phyloP scores from a whole-genome alignment of 92 coral and sea anemone species.

The Porites lobata region DNA sequence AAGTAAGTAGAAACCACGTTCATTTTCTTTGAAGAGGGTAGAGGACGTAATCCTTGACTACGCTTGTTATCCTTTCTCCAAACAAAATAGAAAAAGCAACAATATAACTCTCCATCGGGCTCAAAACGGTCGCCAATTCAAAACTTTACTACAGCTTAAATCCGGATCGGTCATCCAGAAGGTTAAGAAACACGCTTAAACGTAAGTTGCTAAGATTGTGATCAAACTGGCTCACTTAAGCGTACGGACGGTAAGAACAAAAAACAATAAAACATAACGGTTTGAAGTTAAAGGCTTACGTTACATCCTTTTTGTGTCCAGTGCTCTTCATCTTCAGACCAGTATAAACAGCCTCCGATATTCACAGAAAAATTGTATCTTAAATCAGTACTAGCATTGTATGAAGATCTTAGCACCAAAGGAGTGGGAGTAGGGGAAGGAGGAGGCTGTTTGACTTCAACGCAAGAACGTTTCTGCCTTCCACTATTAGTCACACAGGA shows the following conservation, averaged over 20 bases:
- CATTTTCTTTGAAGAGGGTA: too few relatives aligned
- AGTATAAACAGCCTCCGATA: conserved; percentile 78
- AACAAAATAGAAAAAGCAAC: background rate
- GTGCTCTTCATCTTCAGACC: conserved; percentile 57
- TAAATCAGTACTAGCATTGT: conserved; percentile 59
- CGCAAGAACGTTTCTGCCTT: conserved; percentile 75
- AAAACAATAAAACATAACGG: background rate
- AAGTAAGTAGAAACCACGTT: too few relatives aligned
- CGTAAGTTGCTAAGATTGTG: too few relatives aligned
- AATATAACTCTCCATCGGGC: background rate
- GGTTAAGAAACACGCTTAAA: too few relatives aligned
- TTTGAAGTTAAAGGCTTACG: conserved; percentile 37
- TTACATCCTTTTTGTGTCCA: conserved; percentile 81
- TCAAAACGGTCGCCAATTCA: background rate
- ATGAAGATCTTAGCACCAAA: conserved; percentile 31
- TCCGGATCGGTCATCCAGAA: too few relatives aligned
- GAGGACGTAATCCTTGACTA: too few relatives aligned
- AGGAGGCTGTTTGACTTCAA: conserved; percentile 74
- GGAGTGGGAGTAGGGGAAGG: conserved; percentile 50
- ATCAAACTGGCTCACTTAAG: too few relatives aligned
- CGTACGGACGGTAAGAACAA: too few relatives aligned
- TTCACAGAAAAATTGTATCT: conserved; percentile 67
- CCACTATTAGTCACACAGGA: conserved; percentile 39
- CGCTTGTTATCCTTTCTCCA: background rate
- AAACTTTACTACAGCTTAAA: too few relatives aligned